These are phyloP conservation scores for Synanthedon andrenaeformis DNA, from an alignment of 2,888 invertebrate species.

Conservation along the genomic window DNA sequence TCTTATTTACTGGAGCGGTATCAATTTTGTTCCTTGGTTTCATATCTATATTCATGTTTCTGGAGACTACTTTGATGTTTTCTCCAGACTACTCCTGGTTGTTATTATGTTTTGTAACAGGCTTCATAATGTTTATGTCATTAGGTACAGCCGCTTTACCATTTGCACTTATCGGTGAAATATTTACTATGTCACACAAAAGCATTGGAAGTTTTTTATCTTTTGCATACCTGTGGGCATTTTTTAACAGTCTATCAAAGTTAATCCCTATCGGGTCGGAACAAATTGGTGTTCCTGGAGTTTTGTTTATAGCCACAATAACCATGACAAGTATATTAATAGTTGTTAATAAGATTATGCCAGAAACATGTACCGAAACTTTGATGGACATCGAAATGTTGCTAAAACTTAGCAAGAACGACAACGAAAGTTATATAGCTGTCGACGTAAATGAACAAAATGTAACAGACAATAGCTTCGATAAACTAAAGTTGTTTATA, in stretches of 20 bases:
- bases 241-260: slow-evolving; percentile 14
- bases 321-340: slow-evolving; percentile 11
- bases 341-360: slow-evolving; percentile 11
- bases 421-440: slow-evolving; percentile 6
- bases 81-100: slow-evolving; percentile 15
- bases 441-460: slow-evolving; percentile 9
- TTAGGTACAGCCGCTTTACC: slow-evolving; percentile 17
- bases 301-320: slow-evolving; percentile 8
- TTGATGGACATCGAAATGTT: slow-evolving; percentile 14
- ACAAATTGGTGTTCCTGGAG: slow-evolving; percentile 10
- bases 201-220: slow-evolving; percentile 18
- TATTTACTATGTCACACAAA: slow-evolving; percentile 18
- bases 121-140: slow-evolving; percentile 18
- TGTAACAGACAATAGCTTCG: slow-evolving; percentile 7
- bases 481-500: slow-evolving; percentile 14
- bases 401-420: slow-evolving; percentile 4
- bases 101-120: slow-evolving; percentile 12
- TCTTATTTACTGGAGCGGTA: slow-evolving; percentile 15
- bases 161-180: slow-evolving; percentile 15
- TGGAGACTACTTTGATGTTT: slow-evolving; percentile 13
- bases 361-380: slow-evolving; percentile 13
- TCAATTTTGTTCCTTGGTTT: slow-evolving; percentile 13
- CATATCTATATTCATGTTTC: slow-evolving; percentile 10
- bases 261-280: slow-evolving; percentile 9
- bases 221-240: slow-evolving; percentile 18